Evolutionary conservation across 2,113 vertebrate genomes (phyloP), one percentile per base, ranked within the genome.

Genomic region (Pteronura brasiliensis): DNA sequence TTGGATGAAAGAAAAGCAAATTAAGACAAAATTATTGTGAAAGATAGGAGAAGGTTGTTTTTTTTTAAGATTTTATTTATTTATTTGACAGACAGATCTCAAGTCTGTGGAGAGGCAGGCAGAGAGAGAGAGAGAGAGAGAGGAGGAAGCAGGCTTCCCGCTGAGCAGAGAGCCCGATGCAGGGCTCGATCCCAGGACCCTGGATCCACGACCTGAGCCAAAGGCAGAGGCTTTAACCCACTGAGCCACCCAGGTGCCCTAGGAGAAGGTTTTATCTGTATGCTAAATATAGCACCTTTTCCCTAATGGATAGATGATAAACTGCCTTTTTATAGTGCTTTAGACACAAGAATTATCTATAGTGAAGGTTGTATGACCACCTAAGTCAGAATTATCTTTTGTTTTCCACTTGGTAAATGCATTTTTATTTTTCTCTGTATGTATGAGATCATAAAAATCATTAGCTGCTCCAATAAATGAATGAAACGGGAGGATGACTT

Each of bases 361-460:
- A 61, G n/a, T 80, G 39, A 95, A 90, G 23, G 52, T 69, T 67
- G 49, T n/a, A 3, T 85, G 61, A 90, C 76, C 57, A 69, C 36
- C 21, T 90, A 92, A 82, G 18, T 82, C 83, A 93, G 47, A 83
- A 94, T 90, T 87, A 27, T 55, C 59, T 90, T 89, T 95, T 9
- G 31, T 92, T 96, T 96, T 79, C 23, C 10, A 84, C 61, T 93
- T 84, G 90, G 80, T 65, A 92, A 94, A 67, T 88, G 20, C 12
- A 82, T 92, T 88, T 88, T 93, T 92, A 44, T 69, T 67, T 88
- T 94, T 93, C 80, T 90, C 55, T 92, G 20, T 44, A 31, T 65
- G 20, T 18, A 1, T 34, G 65, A 57, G 59, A 44, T 88, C 85
- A 95, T 77, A 90, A 93, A 88, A 97, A 90, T 23, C 49, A 86